Percentiles rank a stretch among this genome's conserved stretches.
These are phyloP conservation scores for Ylistrum balloti DNA, from an alignment of 1,140 invertebrate genomes.

Conservation along the genomic window DNA sequence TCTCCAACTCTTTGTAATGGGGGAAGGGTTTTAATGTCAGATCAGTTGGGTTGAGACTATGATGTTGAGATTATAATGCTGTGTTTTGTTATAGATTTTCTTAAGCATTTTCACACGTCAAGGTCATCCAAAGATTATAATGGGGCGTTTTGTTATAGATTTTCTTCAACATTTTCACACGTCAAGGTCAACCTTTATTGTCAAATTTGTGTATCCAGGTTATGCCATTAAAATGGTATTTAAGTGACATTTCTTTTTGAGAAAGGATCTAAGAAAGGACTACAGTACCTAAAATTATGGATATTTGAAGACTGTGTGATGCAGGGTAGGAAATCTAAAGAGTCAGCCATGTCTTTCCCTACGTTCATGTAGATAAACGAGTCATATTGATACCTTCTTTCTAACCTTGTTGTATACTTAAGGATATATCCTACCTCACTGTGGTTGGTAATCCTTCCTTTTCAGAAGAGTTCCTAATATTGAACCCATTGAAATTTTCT, in stretches of 20 bases:
- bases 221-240: background rate
- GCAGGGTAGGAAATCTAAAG: background rate
- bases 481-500: too few species aligned
- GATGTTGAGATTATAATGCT: background rate
- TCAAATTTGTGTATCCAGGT: background rate
- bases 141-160: background rate
- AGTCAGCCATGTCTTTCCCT: background rate
- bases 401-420: too few species aligned
- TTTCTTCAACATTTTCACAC: background rate
- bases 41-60: too few species aligned
- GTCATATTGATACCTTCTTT: too few species aligned
- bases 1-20: background rate
- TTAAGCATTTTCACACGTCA: background rate
- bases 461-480: too few species aligned
- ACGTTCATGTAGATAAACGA: background rate
- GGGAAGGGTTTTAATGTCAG: background rate
- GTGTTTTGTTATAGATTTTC: constrained; percentile 24
- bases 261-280: background rate
- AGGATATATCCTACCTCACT: too few species aligned
- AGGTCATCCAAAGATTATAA: background rate
- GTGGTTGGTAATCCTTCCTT: too few species aligned
- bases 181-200: background rate
- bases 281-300: background rate
- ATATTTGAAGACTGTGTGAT: background rate
- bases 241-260: background rate